These are phyloP conservation scores for Dendroctonus valens DNA, from an alignment of 1,140 invertebrate genomes.

Conservation along the genomic window DNA sequence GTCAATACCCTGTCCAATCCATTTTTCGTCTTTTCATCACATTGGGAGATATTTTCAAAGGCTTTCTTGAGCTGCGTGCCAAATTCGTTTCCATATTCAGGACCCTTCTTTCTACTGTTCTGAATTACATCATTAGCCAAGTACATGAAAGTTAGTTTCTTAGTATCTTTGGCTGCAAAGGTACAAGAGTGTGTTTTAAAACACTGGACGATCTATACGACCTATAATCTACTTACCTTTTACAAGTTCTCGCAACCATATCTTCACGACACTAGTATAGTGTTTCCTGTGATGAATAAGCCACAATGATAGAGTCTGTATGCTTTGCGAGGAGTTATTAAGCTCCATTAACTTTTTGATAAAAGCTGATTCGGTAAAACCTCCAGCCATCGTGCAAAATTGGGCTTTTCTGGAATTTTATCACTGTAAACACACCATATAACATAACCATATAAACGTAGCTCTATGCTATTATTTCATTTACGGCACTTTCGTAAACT, in stretches of 20 bases:
- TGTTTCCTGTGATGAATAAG: slow-evolving; percentile 97
- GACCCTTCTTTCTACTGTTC: slow-evolving; percentile 96
- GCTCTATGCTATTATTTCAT: too few species aligned
- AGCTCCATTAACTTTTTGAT: slow-evolving; percentile 84
- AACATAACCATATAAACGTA: slow-evolving; percentile 3
- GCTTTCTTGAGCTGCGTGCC: slow-evolving; percentile 72
- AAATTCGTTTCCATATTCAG: slow-evolving; percentile 91
- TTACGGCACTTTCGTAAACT: too few species aligned
- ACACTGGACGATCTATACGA: not conserved
- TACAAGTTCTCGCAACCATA: slow-evolving; percentile 86
- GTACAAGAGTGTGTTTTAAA: not conserved
- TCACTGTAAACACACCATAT: slow-evolving; percentile 15
- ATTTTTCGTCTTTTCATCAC: slow-evolving; percentile 73
- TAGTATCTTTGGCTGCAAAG: slow-evolving; percentile 76
- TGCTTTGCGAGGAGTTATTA: slow-evolving; percentile 95
- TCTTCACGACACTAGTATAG: slow-evolving; percentile 84
- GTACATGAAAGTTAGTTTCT: slow-evolving; percentile 93
- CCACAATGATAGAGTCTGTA: slow-evolving; percentile 96
- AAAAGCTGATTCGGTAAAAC: slow-evolving; percentile 84
- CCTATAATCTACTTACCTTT: slow-evolving; percentile 60
- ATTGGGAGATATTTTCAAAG: slow-evolving; percentile 76
- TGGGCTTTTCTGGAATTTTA: not conserved
- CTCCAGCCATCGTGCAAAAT: slow-evolving; percentile 45
- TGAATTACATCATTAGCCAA: slow-evolving; percentile 99
- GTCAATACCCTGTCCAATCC: slow-evolving; percentile 77